phyloP scores from a whole-genome alignment of 2,888 invertebrate species.

The Marasmarcha lunaedactyla region DNA sequence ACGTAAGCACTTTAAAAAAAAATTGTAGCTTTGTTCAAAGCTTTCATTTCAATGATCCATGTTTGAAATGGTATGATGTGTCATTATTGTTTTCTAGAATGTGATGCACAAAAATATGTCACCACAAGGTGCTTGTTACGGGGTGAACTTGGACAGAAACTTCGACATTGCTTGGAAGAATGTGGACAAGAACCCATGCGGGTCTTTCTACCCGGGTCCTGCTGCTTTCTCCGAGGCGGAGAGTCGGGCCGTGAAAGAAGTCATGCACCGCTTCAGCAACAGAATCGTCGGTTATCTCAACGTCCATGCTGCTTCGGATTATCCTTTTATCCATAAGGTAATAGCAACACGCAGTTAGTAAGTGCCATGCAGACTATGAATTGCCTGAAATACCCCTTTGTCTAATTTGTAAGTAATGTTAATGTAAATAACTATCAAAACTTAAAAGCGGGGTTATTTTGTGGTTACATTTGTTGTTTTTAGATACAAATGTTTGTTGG shows the following conservation, averaged over 20 bases:
- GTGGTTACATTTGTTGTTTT: not conserved
- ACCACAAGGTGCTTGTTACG: slow-evolving; percentile 37
- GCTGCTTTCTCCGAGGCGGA: slow-evolving; percentile 45
- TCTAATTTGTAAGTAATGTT: no score
- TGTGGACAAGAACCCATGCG: slow-evolving; percentile 29
- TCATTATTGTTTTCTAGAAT: slow-evolving; percentile 12
- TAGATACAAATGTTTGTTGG: no score
- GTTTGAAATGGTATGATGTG: not conserved
- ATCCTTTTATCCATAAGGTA: slow-evolving; percentile 28
- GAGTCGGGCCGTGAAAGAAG: slow-evolving; percentile 32
- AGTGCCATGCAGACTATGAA: not conserved
- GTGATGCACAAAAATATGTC: slow-evolving; percentile 33
- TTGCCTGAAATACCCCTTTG: no score
- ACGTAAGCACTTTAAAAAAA: slow-evolving; percentile 30
- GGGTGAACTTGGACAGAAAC: slow-evolving; percentile 47
- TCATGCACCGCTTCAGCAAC: slow-evolving; percentile 41
- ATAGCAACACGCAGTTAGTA: not conserved
- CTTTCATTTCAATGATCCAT: slow-evolving; percentile 12
- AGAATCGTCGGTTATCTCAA: slow-evolving; percentile 45
- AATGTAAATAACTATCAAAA: slow-evolving; percentile 1
- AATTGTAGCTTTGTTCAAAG: slow-evolving; percentile 19
- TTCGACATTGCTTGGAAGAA: slow-evolving; percentile 46
- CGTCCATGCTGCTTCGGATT: slow-evolving; percentile 34
- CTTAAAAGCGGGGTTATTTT: not conserved
- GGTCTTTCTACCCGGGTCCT: slow-evolving; percentile 37